Evolutionary conservation across 2,797 vertebrate genomes (phyloP).

Genomic region (Salmo trutta): DNA sequence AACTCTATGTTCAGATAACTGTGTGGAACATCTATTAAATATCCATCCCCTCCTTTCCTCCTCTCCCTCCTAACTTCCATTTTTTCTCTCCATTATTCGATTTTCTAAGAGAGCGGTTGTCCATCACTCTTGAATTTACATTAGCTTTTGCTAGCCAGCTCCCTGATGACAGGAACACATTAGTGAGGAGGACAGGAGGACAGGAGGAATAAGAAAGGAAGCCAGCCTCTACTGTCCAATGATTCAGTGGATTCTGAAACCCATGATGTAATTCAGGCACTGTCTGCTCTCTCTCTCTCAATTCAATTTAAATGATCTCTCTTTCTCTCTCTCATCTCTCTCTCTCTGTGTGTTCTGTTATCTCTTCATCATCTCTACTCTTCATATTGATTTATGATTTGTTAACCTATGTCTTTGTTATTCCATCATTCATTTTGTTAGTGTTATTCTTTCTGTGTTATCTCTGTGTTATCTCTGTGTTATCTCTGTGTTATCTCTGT

Average conservation of each 20-base stretch:
- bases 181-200: conserved; percentile 49
- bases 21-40: conserved; percentile 25
- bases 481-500: background rate
- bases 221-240: background rate
- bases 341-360: background rate
- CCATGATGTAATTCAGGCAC: background rate
- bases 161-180: conserved; percentile 68
- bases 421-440: background rate
- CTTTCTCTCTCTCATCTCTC: background rate
- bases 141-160: conserved; percentile 60
- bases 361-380: background rate
- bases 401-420: background rate
- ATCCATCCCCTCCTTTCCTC: conserved; percentile 30
- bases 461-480: background rate
- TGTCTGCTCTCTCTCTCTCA: background rate
- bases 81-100: conserved; percentile 42
- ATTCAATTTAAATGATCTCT: background rate
- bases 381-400: background rate
- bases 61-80: conserved; percentile 26
- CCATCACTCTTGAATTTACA: conserved; percentile 61
- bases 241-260: background rate
- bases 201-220: too few species aligned
- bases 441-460: background rate
- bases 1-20: background rate
- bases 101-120: conserved; percentile 49